Evolutionary conservation across 1,140 invertebrate species (phyloP), one percentile per base, ranked within the genome.

Genomic region (Drosophila pectinifera): DNA sequence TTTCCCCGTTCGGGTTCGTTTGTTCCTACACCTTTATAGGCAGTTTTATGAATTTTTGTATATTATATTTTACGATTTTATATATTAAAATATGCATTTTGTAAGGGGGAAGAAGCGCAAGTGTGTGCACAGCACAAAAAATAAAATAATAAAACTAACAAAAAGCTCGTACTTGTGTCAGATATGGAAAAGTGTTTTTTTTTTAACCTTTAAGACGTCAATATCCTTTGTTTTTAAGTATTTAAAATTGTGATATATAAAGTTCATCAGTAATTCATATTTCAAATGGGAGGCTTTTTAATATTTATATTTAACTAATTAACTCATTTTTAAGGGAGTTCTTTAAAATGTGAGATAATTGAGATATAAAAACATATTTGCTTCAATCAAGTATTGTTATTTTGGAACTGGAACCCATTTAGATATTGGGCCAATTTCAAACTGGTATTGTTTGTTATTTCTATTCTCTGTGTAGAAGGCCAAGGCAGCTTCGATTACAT

Each of bases 1-100:
- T 51, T 51, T 51, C 13, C 49, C 49, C 22, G 45, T 16, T 51
- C 13, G 28, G n/a, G n/a, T 13, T 14, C 13, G 16, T 16, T 41
- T n/a, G 20, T 20, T 51, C 7, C 28, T 67, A 57, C 67, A 70
- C 67, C 67, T 70, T 70, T 70, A 70, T 70, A 36, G 67, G 67
- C 16, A 45, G 39, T 70, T 75, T 75, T 76, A 76, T 76, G 72
- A 42, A 75, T 67, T 76, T 76, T 74, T 38, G 24, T 74, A 46
- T 55, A 53, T 64, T 74, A 57, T 76, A 64, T 63, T 73, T 63
- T 73, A 62, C 26, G 56, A 41, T 73, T 49, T 22, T 73, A 41
- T 54, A 70, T 49, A 59, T 61, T 73, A 53, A 73, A 61, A 73
- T 54, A 42, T 74, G 46, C 28, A 65, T 36, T 31, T 26, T 24